These are phyloP conservation scores for Pyrgilauda ruficollis DNA, from an alignment of 2,113 vertebrate genomes.

Conservation along the genomic window DNA sequence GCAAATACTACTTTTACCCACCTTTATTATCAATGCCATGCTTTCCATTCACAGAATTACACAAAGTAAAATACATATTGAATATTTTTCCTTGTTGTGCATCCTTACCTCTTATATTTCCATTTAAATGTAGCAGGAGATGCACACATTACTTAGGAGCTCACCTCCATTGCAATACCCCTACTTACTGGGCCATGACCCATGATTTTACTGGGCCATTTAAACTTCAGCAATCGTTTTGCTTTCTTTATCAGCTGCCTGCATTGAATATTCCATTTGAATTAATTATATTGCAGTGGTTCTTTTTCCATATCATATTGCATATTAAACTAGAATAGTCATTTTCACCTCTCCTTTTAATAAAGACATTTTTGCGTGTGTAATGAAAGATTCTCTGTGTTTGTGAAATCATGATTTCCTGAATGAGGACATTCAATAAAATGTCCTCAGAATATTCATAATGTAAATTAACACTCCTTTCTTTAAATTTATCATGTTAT, in stretches of 20 bases:
- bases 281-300: background rate
- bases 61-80: background rate
- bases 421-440: background rate
- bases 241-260: background rate
- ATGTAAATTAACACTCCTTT: background rate
- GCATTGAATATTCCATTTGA: background rate
- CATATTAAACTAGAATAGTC: background rate
- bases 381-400: background rate
- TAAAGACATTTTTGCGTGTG: background rate
- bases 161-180: background rate
- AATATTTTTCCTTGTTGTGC: background rate
- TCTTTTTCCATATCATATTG: background rate
- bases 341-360: constrained; percentile 8
- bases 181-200: background rate
- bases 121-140: background rate
- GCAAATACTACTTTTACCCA: background rate
- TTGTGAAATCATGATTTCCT: background rate
- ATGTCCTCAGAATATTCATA: background rate
- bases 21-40: background rate
- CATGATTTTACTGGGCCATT: background rate
- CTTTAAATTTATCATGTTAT: background rate
- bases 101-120: background rate
- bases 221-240: background rate
- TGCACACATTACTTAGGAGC: background rate
- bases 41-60: background rate